phyloP scores from a whole-genome alignment of 2,113 vertebrate species.

The Sprattus sprattus region DNA sequence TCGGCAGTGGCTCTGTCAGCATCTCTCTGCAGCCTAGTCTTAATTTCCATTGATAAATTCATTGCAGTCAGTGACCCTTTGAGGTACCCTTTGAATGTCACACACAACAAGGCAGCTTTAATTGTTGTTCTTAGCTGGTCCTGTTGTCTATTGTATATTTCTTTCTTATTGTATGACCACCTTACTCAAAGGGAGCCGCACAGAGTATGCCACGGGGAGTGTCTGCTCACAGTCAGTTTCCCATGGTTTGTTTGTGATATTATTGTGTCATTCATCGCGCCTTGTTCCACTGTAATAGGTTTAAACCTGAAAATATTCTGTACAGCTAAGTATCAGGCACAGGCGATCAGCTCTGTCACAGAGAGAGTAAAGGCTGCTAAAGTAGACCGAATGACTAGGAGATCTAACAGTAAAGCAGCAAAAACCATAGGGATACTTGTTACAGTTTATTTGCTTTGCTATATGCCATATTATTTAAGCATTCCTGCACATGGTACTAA shows the following conservation, averaged over 20 bases:
- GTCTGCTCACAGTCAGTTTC: constrained; percentile 47
- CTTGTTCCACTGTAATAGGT: not conserved
- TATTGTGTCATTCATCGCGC: not conserved
- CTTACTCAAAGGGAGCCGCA: constrained; percentile 50
- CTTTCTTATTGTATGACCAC: not conserved
- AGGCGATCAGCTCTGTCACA: not conserved
- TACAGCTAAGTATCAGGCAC: not conserved
- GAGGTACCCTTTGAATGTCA: constrained; percentile 25
- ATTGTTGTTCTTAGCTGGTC: constrained; percentile 8
- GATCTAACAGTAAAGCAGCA: not conserved
- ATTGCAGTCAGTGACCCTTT: constrained; percentile 35
- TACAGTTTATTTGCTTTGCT: not conserved
- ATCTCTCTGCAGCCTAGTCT: constrained; percentile 24
- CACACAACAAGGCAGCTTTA: not conserved
- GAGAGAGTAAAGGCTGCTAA: not conserved
- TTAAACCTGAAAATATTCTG: not conserved
- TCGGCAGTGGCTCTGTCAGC: constrained; percentile 7
- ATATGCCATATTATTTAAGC: not conserved
- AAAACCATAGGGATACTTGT: not conserved
- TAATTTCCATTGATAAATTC: constrained; percentile 36
- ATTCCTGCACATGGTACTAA: not conserved
- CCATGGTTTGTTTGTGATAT: constrained; percentile 23
- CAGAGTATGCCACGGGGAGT: constrained; percentile 52
- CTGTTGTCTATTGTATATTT: constrained; percentile 5
- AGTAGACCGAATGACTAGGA: not conserved